Evolutionary conservation across 1,140 invertebrate genomes (phyloP).

Genomic region (Laodelphax striatellus): DNA sequence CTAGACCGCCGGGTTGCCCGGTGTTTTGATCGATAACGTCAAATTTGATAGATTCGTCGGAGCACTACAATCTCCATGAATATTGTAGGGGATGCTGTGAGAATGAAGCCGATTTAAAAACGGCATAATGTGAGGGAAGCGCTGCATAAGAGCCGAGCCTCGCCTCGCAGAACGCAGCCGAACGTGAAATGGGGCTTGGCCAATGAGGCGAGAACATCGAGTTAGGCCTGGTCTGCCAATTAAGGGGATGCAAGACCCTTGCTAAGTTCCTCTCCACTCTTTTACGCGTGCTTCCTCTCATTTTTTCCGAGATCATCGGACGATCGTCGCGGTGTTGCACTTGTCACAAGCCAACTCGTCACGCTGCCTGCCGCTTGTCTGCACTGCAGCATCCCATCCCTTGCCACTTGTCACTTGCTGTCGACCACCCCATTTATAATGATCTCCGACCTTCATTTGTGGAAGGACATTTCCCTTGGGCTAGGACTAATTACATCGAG

Average conservation of each 20-base stretch:
- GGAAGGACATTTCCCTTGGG: too few species aligned
- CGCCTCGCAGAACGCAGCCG: background rate
- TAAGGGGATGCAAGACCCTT: background rate
- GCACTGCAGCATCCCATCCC: too few species aligned
- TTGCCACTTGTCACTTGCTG: too few species aligned
- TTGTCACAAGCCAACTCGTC: too few species aligned
- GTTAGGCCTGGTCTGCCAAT: conserved; percentile 2
- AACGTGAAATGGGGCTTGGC: conserved; percentile 2
- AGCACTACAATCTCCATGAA: background rate
- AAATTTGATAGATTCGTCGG: background rate
- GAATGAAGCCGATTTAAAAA: background rate
- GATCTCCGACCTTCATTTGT: too few species aligned
- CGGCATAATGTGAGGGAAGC: background rate
- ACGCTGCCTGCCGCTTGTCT: too few species aligned
- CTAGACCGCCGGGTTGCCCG: background rate
- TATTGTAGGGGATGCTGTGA: background rate
- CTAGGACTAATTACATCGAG: too few species aligned
- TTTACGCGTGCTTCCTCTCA: too few species aligned
- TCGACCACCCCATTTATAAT: too few species aligned
- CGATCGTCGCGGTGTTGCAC: too few species aligned
- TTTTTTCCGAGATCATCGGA: too few species aligned
- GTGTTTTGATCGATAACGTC: background rate
- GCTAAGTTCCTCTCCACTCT: too few species aligned
- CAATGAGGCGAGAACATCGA: conserved; percentile 3
- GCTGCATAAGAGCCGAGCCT: background rate